Evolutionary conservation across 2,113 vertebrate species (phyloP), one percentile per base, ranked within the genome.

Genomic region (Oncorhynchus kisutch): DNA sequence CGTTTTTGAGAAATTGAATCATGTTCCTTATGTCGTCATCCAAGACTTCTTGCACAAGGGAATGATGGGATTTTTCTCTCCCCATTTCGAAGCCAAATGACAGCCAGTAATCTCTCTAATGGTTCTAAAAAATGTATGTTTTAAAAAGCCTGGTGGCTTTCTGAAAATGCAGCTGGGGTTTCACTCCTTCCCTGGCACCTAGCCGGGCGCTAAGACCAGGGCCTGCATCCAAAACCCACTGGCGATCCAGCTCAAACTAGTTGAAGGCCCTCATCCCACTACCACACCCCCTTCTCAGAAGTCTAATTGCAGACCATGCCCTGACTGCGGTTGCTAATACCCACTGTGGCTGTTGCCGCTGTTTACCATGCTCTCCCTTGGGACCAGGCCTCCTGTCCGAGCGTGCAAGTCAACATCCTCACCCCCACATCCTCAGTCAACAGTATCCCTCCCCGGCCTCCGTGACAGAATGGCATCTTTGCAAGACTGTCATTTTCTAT

Each of bases 261-360:
- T 39, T 45, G 2, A 5, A 22, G 16, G 18, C 14, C 71, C 29
- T 34, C 27, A 11, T 13, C 62, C 12, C 73, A 22, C 45, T 66
- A 57, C 48, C 24, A 29, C 66, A n/a, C 29, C 24, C 2, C 49
- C 34, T 20, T 89, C 87, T 85, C 73, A 74, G 84, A 90, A 86
- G 77, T 89, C 82, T 90, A 88, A 91, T 84, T 89, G 20, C 64
- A 81, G 85, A 76, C 59, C 14, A 60, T 22, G 71, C 67, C 73
- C 57, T 29, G 16, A 72, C 57, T 57, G 34, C 69, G 39, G 59
- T 49, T 16, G 4, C 71, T 85, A 78, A 89, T 81, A 70, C 80
- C 54, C 16, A 22, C 65, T 48, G 80, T 90, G 88, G 88, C 91
- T 92, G 91, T 85, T 14, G 11, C 13, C 14, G 73, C 72, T 74